Evolutionary conservation across 1,140 invertebrate genomes (phyloP), one percentile per base, ranked within the genome.

Genomic region (Liolophura sinensis): DNA sequence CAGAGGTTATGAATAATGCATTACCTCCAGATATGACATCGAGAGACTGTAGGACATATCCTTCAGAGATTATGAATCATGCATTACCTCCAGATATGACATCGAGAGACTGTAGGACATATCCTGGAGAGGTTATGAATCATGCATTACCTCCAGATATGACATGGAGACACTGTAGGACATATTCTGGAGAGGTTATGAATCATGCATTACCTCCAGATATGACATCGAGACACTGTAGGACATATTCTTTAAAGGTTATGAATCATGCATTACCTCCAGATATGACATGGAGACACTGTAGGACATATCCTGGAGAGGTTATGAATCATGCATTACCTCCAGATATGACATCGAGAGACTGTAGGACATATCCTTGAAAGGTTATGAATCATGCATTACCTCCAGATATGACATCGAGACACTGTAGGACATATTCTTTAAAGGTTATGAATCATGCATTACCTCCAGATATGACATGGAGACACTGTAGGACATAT

Each of bases 301-400:
- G 68, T 85, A 86, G 49, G 79, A 78, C 72, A 77, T 79, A 27
- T 80, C 75, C 12, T 77, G 3, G 31, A 40, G 31, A 40, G 31
- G 9, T 9, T 9, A 5, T 40, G 3, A 40, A 65, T 20, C 16
- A 31, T 47, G 15, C 65, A 73, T 69, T 64, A 85, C 85, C 81
- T 98, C 96, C 74, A 98, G 86, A 78, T 98, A 98, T 0, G 95
- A 97, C 89, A 98, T 93, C 31, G 91, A 93, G 6, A 98, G 93
- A 89, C 94, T 84, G 68, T 85, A 86, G 49, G 79, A 78, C 72
- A 77, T 79, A 27, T 80, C 75, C 12, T 77, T 40, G 31, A 40
- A 9, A 40, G 31, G 9, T 9, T 9, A 5, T 40, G 3, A 40
- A 65, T 20, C 16, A 31, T 47, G 15, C 65, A 73, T 69, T 64